Conservation (phyloP, 2,797 vertebrate species). For the Squalus acanthias region DNA sequence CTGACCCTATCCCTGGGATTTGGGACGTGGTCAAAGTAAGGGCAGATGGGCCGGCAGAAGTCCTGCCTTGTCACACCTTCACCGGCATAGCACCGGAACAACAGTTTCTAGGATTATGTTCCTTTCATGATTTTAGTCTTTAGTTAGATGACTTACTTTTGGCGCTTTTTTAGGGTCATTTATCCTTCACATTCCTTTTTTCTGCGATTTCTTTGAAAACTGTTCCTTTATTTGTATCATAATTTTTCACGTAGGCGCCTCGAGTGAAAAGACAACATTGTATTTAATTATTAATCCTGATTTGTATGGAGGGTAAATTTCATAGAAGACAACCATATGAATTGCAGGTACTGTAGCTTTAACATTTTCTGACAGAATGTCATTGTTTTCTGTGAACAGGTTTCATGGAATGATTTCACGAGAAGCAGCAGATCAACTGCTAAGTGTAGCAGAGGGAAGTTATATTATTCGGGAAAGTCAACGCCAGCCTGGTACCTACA, state of each 20-base stretch:
- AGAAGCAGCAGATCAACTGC: constrained; percentile 85
- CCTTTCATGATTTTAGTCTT: not conserved
- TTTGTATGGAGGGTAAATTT: not conserved
- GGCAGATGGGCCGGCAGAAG: not conserved
- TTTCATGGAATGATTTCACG: constrained; percentile 98
- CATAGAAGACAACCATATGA: not conserved
- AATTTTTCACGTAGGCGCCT: not conserved
- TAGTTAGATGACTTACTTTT: not conserved
- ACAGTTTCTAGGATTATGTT: not conserved
- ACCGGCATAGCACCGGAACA: not conserved
- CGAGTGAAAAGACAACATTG: not conserved
- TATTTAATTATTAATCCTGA: constrained; percentile 3
- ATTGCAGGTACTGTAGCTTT: not conserved
- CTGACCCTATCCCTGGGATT: not conserved
- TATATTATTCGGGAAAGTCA: constrained; percentile 98
- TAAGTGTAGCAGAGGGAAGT: constrained; percentile 92
- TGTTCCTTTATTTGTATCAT: not conserved
- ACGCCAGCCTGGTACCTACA: constrained; percentile 93
- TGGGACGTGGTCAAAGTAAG: not conserved
- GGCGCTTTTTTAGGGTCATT: not conserved
- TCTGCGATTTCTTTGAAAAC: not conserved
- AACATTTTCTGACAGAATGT: not conserved
- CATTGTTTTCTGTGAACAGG: constrained; percentile 52
- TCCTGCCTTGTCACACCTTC: not conserved
- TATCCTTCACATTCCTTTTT: not conserved